Conservation (phyloP, 2,888 invertebrate species). For the Leptopilina syphax region DNA sequence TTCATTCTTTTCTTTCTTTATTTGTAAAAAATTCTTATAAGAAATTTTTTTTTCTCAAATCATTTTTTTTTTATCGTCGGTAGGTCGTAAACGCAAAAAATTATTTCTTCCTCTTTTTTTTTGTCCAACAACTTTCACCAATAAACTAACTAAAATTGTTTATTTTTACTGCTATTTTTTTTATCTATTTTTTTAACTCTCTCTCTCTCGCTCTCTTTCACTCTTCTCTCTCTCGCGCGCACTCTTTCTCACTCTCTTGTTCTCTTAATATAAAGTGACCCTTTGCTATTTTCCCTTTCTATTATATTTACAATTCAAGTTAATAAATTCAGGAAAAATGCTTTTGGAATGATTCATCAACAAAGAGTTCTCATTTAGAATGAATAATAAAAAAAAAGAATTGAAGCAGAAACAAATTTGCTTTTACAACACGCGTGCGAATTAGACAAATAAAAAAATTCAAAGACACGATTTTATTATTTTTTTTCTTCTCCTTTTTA, state of each 20-base stretch:
- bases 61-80: conserved; percentile 56
- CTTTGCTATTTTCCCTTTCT: conserved; percentile 44
- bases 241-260: not conserved
- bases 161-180: conserved; percentile 40
- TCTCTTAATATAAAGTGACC: conserved; percentile 15
- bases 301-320: conserved; percentile 40
- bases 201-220: conserved; percentile 30
- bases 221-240: not conserved
- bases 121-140: not conserved
- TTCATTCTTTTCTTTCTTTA: conserved; percentile 4
- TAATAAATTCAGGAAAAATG: conserved; percentile 15
- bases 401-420: conserved; percentile 9
- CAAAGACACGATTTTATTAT: conserved; percentile 16
- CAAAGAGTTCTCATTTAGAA: conserved; percentile 10
- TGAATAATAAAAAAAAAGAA: conserved; percentile 30
- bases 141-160: conserved; percentile 13
- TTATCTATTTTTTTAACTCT: conserved; percentile 46
- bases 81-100: conserved; percentile 45
- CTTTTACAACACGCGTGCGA: conserved; percentile 14
- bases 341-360: conserved; percentile 31
- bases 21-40: conserved; percentile 29
- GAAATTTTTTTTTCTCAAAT: conserved; percentile 16
- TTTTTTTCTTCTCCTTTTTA: not conserved
- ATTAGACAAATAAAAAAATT: not conserved
- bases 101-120: not conserved